Evolutionary conservation across 2,113 vertebrate species (phyloP).

Genomic region (Shinisaurus crocodilurus): DNA sequence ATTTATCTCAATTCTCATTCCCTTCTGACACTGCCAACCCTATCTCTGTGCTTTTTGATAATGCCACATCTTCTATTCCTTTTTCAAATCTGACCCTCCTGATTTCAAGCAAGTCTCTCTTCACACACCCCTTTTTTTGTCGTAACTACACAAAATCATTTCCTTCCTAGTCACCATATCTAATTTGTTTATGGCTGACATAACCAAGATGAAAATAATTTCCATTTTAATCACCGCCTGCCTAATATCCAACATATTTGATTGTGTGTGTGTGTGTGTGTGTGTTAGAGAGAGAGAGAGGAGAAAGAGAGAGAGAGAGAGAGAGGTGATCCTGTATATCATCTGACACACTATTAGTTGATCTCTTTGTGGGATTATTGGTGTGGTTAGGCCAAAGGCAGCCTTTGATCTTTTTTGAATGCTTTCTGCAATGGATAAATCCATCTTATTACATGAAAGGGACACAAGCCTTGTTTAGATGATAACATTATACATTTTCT

Average conservation of each 20-base stretch:
- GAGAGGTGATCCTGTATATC: constrained; percentile 56
- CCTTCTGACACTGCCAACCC: constrained; percentile 22
- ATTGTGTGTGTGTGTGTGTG: background rate
- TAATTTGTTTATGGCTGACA: constrained; percentile 46
- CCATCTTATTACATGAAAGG: constrained; percentile 40
- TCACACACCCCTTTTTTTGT: constrained; percentile 29
- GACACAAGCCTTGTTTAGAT: constrained; percentile 40
- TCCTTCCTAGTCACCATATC: constrained; percentile 32
- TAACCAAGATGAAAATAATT: constrained; percentile 58
- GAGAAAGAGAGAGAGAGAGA: constrained; percentile 9
- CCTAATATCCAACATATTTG: constrained; percentile 36
- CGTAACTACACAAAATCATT: constrained; percentile 47
- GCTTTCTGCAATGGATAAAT: constrained; percentile 52
- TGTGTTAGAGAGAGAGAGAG: no score
- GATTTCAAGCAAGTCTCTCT: constrained; percentile 52
- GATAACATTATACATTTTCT: constrained; percentile 59
- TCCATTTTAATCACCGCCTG: constrained; percentile 52
- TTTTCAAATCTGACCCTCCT: constrained; percentile 45
- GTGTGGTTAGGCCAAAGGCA: constrained; percentile 39
- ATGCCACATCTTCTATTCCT: constrained; percentile 24
- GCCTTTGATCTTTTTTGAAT: constrained; percentile 63
- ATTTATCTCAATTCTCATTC: constrained; percentile 57
- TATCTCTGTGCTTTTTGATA: constrained; percentile 57
- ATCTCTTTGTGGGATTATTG: constrained; percentile 44
- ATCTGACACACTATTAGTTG: constrained; percentile 15